These are phyloP conservation scores for Hypomecis atomaria DNA, from an alignment of 2,888 invertebrate species.

Conservation along the genomic window DNA sequence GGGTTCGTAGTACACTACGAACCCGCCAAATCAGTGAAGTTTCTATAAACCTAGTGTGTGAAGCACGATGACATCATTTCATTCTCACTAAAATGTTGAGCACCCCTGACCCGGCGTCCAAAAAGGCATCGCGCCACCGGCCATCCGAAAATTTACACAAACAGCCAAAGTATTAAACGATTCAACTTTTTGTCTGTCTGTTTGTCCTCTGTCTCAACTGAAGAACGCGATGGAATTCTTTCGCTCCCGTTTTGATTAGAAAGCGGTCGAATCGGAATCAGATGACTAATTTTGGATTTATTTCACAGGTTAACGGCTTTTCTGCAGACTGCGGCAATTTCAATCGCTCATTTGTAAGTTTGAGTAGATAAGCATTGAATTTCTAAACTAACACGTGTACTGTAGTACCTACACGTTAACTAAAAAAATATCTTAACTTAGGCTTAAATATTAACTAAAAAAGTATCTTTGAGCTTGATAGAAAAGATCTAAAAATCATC, in stretches of 20 bases:
- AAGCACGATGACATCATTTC: too few species aligned
- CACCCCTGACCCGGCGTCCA: conserved; percentile 48
- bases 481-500: too few species aligned
- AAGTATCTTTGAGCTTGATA: too few species aligned
- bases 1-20: too few species aligned
- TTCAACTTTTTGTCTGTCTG: conserved; percentile 71
- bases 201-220: conserved; percentile 48
- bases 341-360: neutral
- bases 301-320: conserved; percentile 12
- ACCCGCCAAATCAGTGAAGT: too few species aligned
- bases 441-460: too few species aligned
- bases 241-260: conserved; percentile 72
- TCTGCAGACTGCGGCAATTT: conserved; percentile 4
- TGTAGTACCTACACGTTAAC: too few species aligned
- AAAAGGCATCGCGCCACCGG: conserved; percentile 53
- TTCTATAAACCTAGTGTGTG: too few species aligned
- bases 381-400: too few species aligned
- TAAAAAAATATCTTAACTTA: too few species aligned
- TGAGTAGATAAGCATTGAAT: too few species aligned
- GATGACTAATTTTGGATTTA: conserved; percentile 39
- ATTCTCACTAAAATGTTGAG: conserved; percentile 42
- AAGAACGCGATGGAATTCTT: conserved; percentile 74
- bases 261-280: conserved; percentile 40
- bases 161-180: conserved; percentile 73
- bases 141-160: conserved; percentile 81